Conservation (phyloP, 2,113 vertebrate genomes). For the Phylloscopus trochiloides region DNA sequence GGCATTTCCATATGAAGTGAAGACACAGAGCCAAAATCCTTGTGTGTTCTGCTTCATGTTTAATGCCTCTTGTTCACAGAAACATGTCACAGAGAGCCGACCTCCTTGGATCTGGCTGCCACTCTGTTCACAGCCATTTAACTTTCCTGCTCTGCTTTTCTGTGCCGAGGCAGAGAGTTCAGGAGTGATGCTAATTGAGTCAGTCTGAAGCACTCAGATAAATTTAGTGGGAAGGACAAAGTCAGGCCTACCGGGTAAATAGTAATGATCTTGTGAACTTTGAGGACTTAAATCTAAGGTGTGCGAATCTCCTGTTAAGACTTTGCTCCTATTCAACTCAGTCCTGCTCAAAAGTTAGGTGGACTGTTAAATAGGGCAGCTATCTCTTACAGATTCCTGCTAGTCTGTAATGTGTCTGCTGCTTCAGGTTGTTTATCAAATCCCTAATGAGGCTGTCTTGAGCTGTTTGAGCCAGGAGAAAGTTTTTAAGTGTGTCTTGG, state of each 20-base stretch:
- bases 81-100: background rate
- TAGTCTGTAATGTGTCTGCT: background rate
- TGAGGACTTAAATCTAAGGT: background rate
- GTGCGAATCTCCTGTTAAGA: background rate
- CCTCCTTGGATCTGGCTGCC: background rate
- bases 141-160: constrained; percentile 22
- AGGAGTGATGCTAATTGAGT: constrained; percentile 49
- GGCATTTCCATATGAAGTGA: background rate
- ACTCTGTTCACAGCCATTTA: background rate
- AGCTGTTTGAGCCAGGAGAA: background rate
- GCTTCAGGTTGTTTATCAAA: constrained; percentile 13
- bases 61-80: constrained; percentile 17
- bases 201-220: constrained; percentile 51
- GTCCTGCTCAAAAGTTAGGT: background rate
- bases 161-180: background rate
- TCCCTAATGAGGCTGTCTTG: background rate
- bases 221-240: constrained; percentile 9
- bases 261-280: constrained; percentile 40
- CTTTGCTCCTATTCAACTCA: background rate
- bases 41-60: background rate
- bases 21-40: background rate
- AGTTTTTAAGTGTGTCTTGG: background rate
- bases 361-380: constrained; percentile 1
- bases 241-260: background rate
- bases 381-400: background rate